These are phyloP conservation scores for Valencia hispanica DNA, from an alignment of 2,797 vertebrate species.

Conservation along the genomic window DNA sequence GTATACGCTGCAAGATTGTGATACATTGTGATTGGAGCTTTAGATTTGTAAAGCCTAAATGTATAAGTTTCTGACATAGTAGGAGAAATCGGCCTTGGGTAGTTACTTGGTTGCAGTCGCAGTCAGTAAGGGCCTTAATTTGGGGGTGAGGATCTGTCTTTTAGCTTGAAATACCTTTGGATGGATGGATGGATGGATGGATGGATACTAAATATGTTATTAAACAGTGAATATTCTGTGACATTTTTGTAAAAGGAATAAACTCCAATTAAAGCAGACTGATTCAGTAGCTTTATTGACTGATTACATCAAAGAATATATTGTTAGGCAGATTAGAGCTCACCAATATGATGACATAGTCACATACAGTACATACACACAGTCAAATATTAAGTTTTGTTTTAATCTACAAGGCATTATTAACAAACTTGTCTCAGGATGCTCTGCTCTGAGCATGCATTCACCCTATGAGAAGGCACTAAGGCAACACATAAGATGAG, in stretches of 20 bases:
- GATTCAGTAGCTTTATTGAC: conserved; percentile 49
- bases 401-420: background rate
- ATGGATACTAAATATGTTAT: background rate
- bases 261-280: conserved; percentile 11
- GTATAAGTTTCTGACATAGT: background rate
- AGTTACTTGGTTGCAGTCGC: background rate
- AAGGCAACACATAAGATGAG: conserved; percentile 39
- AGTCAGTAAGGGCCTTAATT: background rate
- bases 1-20: background rate
- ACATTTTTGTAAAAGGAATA: conserved; percentile 15
- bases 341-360: conserved; percentile 18
- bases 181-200: background rate
- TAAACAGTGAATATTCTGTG: background rate
- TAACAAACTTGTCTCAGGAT: conserved; percentile 9
- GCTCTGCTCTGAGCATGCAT: background rate
- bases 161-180: background rate
- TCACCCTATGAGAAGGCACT: conserved; percentile 4
- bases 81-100: background rate
- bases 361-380: conserved; percentile 7
- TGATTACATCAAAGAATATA: conserved; percentile 24
- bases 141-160: background rate
- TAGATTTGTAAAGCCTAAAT: background rate
- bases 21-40: background rate
- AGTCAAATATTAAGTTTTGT: background rate
- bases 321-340: conserved; percentile 11